These are phyloP conservation scores for Sesia apiformis DNA, from an alignment of 2,888 invertebrate species.

Conservation along the genomic window DNA sequence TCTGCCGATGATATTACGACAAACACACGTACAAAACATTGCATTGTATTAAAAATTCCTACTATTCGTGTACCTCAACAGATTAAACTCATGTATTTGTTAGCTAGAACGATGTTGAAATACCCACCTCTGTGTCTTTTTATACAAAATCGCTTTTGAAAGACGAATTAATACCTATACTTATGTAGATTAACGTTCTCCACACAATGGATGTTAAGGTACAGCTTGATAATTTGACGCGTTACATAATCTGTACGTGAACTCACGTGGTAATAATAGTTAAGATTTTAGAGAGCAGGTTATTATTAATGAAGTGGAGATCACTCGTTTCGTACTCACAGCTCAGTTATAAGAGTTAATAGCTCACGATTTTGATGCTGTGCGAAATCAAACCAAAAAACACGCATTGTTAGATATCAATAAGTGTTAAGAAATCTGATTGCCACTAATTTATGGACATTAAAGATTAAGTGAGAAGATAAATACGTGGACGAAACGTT, in stretches of 20 bases:
- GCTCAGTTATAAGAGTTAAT: conserved; percentile 29
- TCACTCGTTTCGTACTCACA: conserved; percentile 32
- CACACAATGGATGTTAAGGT: conserved; percentile 65
- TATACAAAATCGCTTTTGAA: conserved; percentile 63
- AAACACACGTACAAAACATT: conserved; percentile 22
- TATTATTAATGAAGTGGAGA: conserved; percentile 61
- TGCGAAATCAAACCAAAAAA: conserved; percentile 18
- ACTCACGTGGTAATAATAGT: conserved; percentile 55
- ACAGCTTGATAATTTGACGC: conserved; percentile 56
- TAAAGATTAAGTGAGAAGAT: conserved; percentile 16
- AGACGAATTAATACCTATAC: conserved; percentile 72
- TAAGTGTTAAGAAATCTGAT: conserved; percentile 38
- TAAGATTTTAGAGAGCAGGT: conserved; percentile 43
- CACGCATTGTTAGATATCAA: conserved; percentile 32
- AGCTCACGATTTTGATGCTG: conserved; percentile 54
- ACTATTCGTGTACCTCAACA: conserved; percentile 20
- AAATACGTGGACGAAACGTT: neutral
- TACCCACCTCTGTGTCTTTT: conserved; percentile 42
- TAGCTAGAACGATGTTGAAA: conserved; percentile 43
- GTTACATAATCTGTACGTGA: conserved; percentile 60
- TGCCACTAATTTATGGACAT: conserved; percentile 48
- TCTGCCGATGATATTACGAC: conserved; percentile 21
- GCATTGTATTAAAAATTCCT: conserved; percentile 55
- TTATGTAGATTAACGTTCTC: conserved; percentile 66
- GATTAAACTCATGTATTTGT: conserved; percentile 27